These are phyloP conservation scores for Phocides pigmalion DNA, from an alignment of 1,140 invertebrate species.

Conservation along the genomic window DNA sequence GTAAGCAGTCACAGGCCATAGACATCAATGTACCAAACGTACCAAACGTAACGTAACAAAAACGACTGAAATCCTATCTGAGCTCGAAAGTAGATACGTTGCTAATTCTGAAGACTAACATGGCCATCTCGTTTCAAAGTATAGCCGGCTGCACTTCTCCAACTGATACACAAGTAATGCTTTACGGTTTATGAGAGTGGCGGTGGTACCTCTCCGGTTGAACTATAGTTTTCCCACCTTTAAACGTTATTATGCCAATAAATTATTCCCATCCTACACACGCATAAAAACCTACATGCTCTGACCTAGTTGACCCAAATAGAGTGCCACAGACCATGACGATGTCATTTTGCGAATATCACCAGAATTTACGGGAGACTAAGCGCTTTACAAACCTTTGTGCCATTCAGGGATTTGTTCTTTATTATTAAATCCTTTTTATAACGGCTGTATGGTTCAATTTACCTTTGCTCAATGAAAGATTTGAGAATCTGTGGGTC, in stretches of 20 bases:
- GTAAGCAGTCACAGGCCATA: too few species aligned
- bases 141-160: too few species aligned
- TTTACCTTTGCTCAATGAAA: slow-evolving; percentile 2
- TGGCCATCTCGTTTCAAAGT: too few species aligned
- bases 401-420: slow-evolving; percentile 9
- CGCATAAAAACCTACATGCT: slow-evolving; percentile 22
- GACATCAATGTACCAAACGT: too few species aligned
- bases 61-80: too few species aligned
- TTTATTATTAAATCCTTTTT: slow-evolving; percentile 3
- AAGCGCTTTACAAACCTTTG: slow-evolving; percentile 28
- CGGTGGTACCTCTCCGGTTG: too few species aligned
- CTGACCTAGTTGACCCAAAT: slow-evolving; percentile 51
- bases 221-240: too few species aligned
- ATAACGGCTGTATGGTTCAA: slow-evolving; percentile 20
- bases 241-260: slow-evolving; percentile 3
- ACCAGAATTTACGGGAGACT: slow-evolving; percentile 31
- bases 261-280: background rate
- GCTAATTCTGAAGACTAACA: too few species aligned
- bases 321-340: slow-evolving; percentile 38
- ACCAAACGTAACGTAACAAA: too few species aligned
- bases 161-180: too few species aligned
- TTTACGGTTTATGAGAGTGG: too few species aligned
- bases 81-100: too few species aligned
- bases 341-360: slow-evolving; percentile 30
- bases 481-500: background rate